Evolutionary conservation across 2,113 vertebrate genomes (phyloP).

Genomic region (Corvus cornix): DNA sequence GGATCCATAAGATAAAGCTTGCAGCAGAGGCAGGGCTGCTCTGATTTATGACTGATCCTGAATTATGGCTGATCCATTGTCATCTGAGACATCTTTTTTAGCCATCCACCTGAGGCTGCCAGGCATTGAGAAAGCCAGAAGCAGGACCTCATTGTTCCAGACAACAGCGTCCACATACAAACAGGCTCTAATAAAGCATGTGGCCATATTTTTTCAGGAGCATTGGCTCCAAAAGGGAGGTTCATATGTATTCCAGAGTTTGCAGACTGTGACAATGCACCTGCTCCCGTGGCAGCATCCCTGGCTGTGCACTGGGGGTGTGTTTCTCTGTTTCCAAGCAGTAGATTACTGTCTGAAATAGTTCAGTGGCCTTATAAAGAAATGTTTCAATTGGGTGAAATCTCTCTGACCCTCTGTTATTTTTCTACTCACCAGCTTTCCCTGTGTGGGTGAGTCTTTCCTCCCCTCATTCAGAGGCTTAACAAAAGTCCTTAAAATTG

Average conservation of each 20-base stretch:
- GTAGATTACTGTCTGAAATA: background rate
- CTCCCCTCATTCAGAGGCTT: background rate
- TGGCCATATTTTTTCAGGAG: background rate
- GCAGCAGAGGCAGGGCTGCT: background rate
- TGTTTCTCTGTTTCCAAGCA: background rate
- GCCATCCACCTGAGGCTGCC: background rate
- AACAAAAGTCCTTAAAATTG: constrained; percentile 33
- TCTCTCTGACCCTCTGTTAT: background rate
- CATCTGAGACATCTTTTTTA: background rate
- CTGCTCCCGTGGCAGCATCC: background rate
- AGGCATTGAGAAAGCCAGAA: background rate
- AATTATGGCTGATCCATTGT: background rate
- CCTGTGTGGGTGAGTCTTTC: background rate
- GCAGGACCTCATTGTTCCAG: background rate
- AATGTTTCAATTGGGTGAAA: background rate
- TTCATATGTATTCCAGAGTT: background rate
- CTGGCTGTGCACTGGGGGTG: background rate
- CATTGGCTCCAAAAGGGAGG: background rate
- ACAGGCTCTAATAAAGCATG: background rate
- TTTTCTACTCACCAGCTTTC: background rate
- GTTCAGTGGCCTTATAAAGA: background rate
- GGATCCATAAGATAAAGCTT: background rate
- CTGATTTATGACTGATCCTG: background rate
- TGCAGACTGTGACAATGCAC: background rate
- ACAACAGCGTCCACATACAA: background rate